phyloP scores from a whole-genome alignment of 2,888 invertebrate species.

The Odontocolon sp. region DNA sequence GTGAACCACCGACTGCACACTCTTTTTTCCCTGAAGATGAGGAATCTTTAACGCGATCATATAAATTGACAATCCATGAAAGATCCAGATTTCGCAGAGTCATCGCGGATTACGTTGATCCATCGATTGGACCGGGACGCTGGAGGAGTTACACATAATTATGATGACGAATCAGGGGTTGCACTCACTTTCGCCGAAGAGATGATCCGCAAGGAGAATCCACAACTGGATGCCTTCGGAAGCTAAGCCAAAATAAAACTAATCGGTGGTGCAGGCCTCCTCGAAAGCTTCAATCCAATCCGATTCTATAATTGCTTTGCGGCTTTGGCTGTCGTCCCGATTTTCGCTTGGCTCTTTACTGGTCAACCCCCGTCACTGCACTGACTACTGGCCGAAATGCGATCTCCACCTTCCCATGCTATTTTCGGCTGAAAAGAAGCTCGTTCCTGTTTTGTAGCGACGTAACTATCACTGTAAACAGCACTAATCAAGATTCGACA shows the following conservation, averaged over 20 bases:
- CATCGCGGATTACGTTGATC: neutral
- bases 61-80: neutral
- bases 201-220: constrained; percentile 72
- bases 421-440: constrained; percentile 77
- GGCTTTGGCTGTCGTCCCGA: constrained; percentile 79
- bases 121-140: neutral
- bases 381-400: constrained; percentile 76
- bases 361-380: constrained; percentile 71
- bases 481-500: constrained; percentile 55
- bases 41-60: neutral
- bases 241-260: constrained; percentile 80
- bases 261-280: constrained; percentile 73
- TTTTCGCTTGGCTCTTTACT: constrained; percentile 66
- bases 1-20: neutral
- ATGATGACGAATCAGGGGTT: constrained; percentile 34
- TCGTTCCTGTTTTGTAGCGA: constrained; percentile 73
- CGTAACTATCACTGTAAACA: constrained; percentile 72
- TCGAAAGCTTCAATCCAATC: constrained; percentile 75
- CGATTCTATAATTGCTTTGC: constrained; percentile 79
- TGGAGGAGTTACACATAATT: neutral
- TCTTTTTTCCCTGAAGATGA: neutral
- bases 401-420: constrained; percentile 78
- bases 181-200: constrained; percentile 73
- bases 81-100: neutral
- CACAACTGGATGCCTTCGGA: constrained; percentile 79